phyloP scores from a whole-genome alignment of 2,113 vertebrate species.

The Elaphurus davidianus region DNA sequence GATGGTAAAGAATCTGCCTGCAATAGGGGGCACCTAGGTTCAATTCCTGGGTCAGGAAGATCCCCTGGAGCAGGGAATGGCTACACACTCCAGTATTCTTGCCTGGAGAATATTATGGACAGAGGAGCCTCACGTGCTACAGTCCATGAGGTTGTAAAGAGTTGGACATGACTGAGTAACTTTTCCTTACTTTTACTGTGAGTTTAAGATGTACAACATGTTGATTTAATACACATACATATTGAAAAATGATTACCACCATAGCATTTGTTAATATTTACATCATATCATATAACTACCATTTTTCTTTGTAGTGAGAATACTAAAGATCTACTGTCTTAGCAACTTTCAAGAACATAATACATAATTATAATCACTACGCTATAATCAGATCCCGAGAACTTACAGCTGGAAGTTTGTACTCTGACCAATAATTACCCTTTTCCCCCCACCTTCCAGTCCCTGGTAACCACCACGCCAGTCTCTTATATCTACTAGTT shows the following conservation, averaged over 20 bases:
- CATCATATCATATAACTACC: neutral
- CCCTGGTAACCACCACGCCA: neutral
- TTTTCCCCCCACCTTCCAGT: neutral
- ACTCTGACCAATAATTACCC: neutral
- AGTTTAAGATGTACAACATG: neutral
- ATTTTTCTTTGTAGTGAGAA: neutral
- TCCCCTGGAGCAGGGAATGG: neutral
- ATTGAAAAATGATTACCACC: neutral
- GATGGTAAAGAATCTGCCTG: neutral
- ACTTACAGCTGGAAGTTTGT: neutral
- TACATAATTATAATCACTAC: neutral
- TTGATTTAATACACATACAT: neutral
- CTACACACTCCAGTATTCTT: neutral
- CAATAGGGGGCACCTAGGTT: neutral
- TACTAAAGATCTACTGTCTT: neutral
- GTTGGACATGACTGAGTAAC: neutral
- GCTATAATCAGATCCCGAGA: neutral
- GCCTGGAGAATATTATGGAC: neutral
- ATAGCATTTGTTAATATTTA: neutral
- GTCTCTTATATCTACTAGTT: neutral
- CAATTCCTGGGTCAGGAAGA: neutral
- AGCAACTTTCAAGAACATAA: neutral
- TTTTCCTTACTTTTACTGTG: neutral
- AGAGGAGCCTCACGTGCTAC: neutral
- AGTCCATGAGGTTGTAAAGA: neutral